Conservation (phyloP, 2,888 invertebrate species). For the Margaritifera margaritifera region DNA sequence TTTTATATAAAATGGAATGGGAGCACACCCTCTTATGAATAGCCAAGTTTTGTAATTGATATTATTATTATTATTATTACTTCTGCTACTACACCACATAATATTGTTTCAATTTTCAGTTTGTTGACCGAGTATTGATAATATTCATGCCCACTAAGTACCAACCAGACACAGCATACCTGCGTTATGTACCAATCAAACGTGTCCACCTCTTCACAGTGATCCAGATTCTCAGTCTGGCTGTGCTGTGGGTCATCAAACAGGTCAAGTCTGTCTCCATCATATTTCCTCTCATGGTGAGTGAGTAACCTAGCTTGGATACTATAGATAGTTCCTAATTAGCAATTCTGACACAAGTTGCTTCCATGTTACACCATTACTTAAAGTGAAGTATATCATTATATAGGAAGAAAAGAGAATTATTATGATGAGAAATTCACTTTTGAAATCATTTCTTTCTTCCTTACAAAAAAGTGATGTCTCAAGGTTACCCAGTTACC, state of each 20-base stretch:
- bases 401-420: too few relatives aligned
- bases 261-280: conserved; percentile 94
- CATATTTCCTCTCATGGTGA: conserved; percentile 93
- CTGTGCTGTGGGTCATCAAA: conserved; percentile 73
- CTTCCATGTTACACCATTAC: too few relatives aligned
- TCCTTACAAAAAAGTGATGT: too few relatives aligned
- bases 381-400: too few relatives aligned
- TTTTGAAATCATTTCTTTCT: too few relatives aligned
- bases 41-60: neutral
- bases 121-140: conserved; percentile 94
- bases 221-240: conserved; percentile 72
- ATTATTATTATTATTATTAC: conserved; percentile 2
- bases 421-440: too few relatives aligned
- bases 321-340: neutral
- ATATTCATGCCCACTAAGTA: conserved; percentile 99
- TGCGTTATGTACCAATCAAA: conserved; percentile 94
- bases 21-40: too few relatives aligned
- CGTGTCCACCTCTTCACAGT: conserved; percentile 76
- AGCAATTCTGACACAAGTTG: too few relatives aligned
- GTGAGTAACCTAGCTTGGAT: conserved; percentile 28
- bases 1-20: too few relatives aligned
- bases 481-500: too few relatives aligned
- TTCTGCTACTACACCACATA: conserved; percentile 1
- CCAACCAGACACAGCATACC: conserved; percentile 97
- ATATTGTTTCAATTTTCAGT: conserved; percentile 77